These are phyloP conservation scores for Aegypius monachus DNA, from an alignment of 2,113 vertebrate species.

Conservation along the genomic window DNA sequence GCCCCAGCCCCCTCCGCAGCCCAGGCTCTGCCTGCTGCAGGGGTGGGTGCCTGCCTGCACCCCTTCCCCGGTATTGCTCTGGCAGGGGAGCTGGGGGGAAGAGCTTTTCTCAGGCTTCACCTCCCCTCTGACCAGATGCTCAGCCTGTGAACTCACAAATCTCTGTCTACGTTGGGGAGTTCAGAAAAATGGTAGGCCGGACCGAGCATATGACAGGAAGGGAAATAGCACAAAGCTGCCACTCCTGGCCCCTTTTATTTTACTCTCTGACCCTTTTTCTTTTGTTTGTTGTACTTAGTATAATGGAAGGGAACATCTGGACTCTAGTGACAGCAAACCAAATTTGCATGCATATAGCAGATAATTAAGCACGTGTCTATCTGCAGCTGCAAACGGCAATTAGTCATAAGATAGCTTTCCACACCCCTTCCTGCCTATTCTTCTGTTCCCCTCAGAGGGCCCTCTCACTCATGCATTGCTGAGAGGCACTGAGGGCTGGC, in stretches of 20 bases:
- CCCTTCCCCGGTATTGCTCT: neutral
- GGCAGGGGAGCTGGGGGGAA: neutral
- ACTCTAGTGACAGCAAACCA: neutral
- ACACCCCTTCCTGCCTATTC: conserved; percentile 21
- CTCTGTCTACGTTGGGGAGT: rapidly evolving
- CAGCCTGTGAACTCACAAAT: neutral
- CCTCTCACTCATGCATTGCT: neutral
- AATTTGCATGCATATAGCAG: conserved; percentile 38
- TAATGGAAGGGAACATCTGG: conserved; percentile 51
- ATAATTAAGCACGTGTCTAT: conserved; percentile 59
- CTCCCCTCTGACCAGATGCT: neutral
- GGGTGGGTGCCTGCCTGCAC: neutral
- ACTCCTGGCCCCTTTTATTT: neutral
- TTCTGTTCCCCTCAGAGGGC: neutral
- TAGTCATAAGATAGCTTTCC: conserved; percentile 43
- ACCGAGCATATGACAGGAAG: neutral
- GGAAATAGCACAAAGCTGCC: neutral
- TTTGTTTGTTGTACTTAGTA: neutral
- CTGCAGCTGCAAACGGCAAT: conserved; percentile 62
- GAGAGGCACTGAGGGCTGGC: neutral
- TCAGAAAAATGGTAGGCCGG: neutral
- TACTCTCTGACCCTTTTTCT: neutral
- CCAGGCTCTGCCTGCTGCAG: neutral
- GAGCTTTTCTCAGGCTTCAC: neutral
- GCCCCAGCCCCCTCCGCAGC: neutral